Evolutionary conservation across 1,140 invertebrate genomes (phyloP).

Genomic region (Leptopilina boulardi): DNA sequence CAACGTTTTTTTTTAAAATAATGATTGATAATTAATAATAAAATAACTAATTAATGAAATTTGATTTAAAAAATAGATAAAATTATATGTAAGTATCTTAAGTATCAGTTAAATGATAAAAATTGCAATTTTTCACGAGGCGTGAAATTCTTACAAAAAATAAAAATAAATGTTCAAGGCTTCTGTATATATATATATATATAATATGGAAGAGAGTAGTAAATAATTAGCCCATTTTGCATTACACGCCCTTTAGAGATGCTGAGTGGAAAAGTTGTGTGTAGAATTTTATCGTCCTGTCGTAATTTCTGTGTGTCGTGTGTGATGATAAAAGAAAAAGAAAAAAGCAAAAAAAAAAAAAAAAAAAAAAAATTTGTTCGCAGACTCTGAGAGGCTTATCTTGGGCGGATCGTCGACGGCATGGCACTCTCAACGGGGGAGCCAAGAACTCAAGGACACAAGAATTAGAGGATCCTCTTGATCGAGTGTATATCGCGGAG

Average conservation of each 20-base stretch:
- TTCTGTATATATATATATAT: background rate
- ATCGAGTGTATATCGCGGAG: slow-evolving; percentile 2
- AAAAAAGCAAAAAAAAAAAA: no score
- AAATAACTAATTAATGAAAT: no score
- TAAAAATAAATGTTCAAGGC: background rate
- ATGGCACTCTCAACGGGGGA: slow-evolving; percentile 21
- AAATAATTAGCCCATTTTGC: slow-evolving; percentile 33
- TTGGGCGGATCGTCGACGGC: slow-evolving; percentile 18
- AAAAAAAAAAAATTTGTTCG: slow-evolving; percentile 18
- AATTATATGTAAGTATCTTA: no score
- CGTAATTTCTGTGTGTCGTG: slow-evolving; percentile 28
- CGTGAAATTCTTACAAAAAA: background rate
- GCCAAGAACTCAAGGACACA: slow-evolving; percentile 23
- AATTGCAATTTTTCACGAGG: background rate
- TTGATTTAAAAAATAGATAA: no score
- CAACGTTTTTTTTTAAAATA: no score
- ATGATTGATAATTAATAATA: no score
- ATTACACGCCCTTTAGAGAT: slow-evolving; percentile 30
- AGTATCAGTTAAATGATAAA: no score
- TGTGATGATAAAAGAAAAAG: background rate
- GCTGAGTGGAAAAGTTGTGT: slow-evolving; percentile 17
- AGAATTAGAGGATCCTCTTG: slow-evolving; percentile 25
- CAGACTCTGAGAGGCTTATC: slow-evolving; percentile 25
- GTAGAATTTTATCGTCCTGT: slow-evolving; percentile 26
- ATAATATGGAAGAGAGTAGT: no score